Evolutionary conservation across 1,140 invertebrate species (phyloP).

Genomic region (Zaprionus africanus): DNA sequence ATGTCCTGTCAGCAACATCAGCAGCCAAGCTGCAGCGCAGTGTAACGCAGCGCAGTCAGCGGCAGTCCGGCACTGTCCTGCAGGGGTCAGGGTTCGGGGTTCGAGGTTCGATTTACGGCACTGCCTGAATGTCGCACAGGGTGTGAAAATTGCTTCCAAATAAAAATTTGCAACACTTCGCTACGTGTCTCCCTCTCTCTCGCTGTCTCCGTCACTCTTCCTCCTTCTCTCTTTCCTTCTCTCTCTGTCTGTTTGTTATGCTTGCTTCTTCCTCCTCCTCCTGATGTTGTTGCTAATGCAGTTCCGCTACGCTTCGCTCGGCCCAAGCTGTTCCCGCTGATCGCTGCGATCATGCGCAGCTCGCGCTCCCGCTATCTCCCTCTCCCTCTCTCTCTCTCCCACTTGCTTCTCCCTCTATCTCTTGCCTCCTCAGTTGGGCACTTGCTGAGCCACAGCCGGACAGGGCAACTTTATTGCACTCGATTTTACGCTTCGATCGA

Average conservation of each 20-base stretch:
- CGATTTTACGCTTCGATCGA: conserved; percentile 71
- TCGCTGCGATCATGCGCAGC: conserved; percentile 68
- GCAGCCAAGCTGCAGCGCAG: too few relatives aligned
- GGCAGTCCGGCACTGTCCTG: conserved; percentile 37
- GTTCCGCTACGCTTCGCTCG: conserved; percentile 54
- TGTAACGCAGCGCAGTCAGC: conserved; percentile 32
- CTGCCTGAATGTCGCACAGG: conserved; percentile 51
- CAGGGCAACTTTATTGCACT: conserved; percentile 67
- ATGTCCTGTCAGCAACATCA: conserved; percentile 55
- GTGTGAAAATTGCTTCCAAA: conserved; percentile 83
- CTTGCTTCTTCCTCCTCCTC: conserved; percentile 20
- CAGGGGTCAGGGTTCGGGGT: conserved; percentile 44
- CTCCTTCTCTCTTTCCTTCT: conserved; percentile 5
- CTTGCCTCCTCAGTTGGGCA: conserved; percentile 55
- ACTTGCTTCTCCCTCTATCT: conserved; percentile 44
- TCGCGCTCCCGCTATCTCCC: conserved; percentile 50
- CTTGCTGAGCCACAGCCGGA: conserved; percentile 55
- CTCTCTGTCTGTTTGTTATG: conserved; percentile 49
- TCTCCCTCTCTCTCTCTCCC: conserved; percentile 15
- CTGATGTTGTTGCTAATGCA: conserved; percentile 49
- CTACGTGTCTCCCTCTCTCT: conserved; percentile 26
- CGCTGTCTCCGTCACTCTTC: neutral
- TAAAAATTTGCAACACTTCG: conserved; percentile 80
- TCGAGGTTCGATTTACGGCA: conserved; percentile 24
- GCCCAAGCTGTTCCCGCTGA: conserved; percentile 37